phyloP scores from a whole-genome alignment of 2,113 vertebrate genomes.

The Guaruba guarouba region DNA sequence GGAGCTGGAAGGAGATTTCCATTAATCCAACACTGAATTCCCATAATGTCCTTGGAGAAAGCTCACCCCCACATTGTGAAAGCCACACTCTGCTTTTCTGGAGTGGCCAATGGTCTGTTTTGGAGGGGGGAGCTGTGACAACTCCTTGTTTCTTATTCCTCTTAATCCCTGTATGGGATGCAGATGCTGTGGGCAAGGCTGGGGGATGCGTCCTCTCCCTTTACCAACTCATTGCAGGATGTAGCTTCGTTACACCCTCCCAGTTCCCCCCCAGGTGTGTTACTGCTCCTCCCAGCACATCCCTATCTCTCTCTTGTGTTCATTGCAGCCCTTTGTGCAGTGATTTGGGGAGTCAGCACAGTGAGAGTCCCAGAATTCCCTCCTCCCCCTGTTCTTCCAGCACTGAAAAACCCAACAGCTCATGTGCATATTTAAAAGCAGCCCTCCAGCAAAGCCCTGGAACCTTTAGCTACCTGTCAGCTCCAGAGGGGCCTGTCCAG shows the following conservation, averaged over 20 bases:
- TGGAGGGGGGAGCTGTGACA: background rate
- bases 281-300: background rate
- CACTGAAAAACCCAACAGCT: fast-evolving
- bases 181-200: background rate
- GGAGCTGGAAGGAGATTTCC: background rate
- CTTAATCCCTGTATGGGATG: background rate
- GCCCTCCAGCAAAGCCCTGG: background rate
- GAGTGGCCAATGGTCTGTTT: background rate
- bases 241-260: background rate
- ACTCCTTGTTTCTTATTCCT: background rate
- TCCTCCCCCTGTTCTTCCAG: background rate
- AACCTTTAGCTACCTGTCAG: background rate
- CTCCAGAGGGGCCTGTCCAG: conserved; percentile 8
- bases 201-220: background rate
- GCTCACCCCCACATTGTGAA: background rate
- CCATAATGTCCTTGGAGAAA: background rate
- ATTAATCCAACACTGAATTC: fast-evolving
- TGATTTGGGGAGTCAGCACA: fast-evolving
- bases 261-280: background rate
- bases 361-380: fast-evolving
- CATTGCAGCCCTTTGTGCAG: background rate
- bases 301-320: background rate
- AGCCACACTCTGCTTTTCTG: background rate
- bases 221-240: fast-evolving
- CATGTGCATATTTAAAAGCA: background rate